phyloP scores from a whole-genome alignment of 2,113 vertebrate genomes.

The Ammospiza nelsoni region DNA sequence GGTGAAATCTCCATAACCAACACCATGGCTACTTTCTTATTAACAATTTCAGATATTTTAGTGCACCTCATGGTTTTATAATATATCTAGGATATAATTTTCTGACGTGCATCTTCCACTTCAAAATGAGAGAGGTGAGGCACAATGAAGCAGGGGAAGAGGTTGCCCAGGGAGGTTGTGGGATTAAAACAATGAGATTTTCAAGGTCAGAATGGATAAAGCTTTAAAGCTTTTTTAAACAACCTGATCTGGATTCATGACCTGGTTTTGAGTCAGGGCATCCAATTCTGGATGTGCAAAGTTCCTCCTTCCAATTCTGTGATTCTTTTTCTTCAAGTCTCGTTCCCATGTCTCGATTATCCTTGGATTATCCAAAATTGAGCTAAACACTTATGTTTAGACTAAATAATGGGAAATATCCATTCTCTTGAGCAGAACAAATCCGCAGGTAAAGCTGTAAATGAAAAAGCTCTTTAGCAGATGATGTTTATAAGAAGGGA shows the following conservation, averaged over 20 bases:
- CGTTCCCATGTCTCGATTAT: background rate
- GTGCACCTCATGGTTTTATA: background rate
- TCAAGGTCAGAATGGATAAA: background rate
- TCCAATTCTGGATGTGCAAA: too few relatives aligned
- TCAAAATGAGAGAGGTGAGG: background rate
- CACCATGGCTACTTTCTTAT: background rate
- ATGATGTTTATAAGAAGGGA: background rate
- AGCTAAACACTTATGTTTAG: background rate
- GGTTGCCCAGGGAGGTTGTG: background rate
- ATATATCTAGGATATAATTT: background rate
- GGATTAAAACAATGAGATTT: background rate
- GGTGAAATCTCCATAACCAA: background rate
- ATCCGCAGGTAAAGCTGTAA: rapidly evolving
- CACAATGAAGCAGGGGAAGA: background rate
- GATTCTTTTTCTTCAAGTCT: background rate
- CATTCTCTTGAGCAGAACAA: background rate
- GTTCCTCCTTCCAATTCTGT: background rate
- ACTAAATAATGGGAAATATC: background rate
- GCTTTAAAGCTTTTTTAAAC: background rate
- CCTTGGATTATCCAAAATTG: background rate
- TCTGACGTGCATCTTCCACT: background rate
- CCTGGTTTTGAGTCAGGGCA: background rate
- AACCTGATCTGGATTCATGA: background rate
- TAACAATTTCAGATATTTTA: background rate
- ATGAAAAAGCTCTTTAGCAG: background rate